These are phyloP conservation scores for Leptinotarsa lineolata DNA, from an alignment of 1,140 invertebrate species.

Conservation along the genomic window DNA sequence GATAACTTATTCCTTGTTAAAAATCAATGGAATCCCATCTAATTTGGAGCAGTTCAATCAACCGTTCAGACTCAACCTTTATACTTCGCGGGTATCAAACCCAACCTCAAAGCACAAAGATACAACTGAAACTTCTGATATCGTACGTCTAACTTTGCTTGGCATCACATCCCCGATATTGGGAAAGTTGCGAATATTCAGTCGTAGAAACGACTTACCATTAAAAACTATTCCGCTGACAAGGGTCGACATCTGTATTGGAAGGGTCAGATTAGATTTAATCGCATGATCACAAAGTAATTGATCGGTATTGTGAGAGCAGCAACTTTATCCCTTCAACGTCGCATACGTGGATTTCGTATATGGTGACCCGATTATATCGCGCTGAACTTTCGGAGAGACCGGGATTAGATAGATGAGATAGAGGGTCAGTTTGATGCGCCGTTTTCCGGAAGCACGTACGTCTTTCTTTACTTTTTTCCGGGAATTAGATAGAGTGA, in stretches of 20 bases:
- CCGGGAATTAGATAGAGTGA: background rate
- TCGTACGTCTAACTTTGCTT: too few species aligned
- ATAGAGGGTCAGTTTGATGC: background rate
- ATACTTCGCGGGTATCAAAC: too few species aligned
- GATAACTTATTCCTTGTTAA: too few species aligned
- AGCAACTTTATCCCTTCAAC: constrained; percentile 32
- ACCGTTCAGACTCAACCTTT: too few species aligned
- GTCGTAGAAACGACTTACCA: constrained; percentile 15
- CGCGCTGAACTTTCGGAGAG: constrained; percentile 9
- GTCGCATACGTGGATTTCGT: constrained; percentile 24
- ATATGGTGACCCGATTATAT: constrained; percentile 24
- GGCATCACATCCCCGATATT: constrained; percentile 3
- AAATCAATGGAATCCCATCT: too few species aligned
- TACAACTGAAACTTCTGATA: too few species aligned
- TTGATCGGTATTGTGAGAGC: constrained; percentile 38
- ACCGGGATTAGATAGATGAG: constrained; percentile 1
- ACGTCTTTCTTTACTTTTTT: background rate
- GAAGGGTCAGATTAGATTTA: constrained; percentile 40
- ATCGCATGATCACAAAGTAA: constrained; percentile 41
- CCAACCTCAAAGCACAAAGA: too few species aligned
- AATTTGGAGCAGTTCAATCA: too few species aligned
- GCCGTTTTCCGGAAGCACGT: constrained; percentile 12
- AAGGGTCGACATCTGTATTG: constrained; percentile 40
- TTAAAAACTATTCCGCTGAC: constrained; percentile 32
- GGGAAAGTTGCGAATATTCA: constrained; percentile 22